phyloP scores from a whole-genome alignment of 2,797 vertebrate species.

The Epinephelus coioides region DNA sequence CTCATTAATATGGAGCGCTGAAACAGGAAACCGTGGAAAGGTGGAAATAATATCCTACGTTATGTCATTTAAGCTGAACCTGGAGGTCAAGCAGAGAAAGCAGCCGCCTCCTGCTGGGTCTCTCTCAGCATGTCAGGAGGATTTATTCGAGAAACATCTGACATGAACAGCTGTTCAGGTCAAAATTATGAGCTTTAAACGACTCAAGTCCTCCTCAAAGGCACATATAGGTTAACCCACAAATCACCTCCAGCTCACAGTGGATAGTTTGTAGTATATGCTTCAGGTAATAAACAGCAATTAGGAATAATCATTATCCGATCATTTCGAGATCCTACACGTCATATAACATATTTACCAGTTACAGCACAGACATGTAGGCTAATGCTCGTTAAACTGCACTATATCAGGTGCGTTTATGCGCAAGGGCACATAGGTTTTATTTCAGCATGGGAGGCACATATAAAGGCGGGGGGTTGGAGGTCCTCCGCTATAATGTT shows the following conservation, averaged over 20 bases:
- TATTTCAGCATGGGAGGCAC: too few species aligned
- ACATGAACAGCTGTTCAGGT: conserved; percentile 48
- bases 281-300: background rate
- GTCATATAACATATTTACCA: too few species aligned
- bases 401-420: too few species aligned
- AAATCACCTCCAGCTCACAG: background rate
- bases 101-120: background rate
- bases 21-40: conserved; percentile 3
- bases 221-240: background rate
- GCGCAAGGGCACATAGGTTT: too few species aligned
- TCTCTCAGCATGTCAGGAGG: conserved; percentile 16
- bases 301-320: background rate
- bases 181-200: background rate
- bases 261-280: too few species aligned
- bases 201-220: background rate
- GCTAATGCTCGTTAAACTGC: too few species aligned
- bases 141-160: conserved; percentile 41
- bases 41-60: conserved; percentile 3
- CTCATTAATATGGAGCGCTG: background rate
- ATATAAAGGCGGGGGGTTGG: too few species aligned
- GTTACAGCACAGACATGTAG: too few species aligned
- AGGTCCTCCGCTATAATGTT: too few species aligned
- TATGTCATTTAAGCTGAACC: conserved; percentile 3
- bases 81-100: conserved; percentile 16
- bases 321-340: background rate